phyloP scores from a whole-genome alignment of 53 echinoderm and acorn worm species.

The Patiria pectinifera region DNA sequence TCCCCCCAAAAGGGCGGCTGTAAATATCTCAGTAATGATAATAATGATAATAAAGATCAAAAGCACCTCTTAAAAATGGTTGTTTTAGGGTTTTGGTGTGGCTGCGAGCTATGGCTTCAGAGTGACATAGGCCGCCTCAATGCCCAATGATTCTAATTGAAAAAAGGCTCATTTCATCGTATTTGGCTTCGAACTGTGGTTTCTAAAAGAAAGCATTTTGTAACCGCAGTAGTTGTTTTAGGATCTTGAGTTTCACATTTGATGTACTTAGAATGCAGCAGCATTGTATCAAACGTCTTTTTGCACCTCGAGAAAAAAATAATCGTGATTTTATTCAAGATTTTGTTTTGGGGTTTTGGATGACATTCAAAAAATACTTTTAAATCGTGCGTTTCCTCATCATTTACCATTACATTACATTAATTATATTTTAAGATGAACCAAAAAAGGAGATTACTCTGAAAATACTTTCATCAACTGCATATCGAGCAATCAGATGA shows the following conservation, averaged over 20 bases:
- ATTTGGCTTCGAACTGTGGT: neutral
- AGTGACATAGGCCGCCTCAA: neutral
- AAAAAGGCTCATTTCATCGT: neutral
- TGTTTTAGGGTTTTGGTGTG: slow-evolving; percentile 4
- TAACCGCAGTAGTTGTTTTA: neutral
- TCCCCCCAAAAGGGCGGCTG: neutral
- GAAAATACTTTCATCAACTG: slow-evolving; percentile 36
- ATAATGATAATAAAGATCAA: slow-evolving; percentile 31
- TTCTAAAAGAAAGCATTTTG: too few relatives aligned
- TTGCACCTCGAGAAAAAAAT: neutral
- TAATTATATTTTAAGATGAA: neutral
- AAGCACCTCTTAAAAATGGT: slow-evolving; percentile 32
- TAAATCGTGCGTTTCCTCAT: neutral
- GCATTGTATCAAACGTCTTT: too few relatives aligned
- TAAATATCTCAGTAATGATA: slow-evolving; percentile 18
- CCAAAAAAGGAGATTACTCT: neutral
- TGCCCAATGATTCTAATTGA: neutral
- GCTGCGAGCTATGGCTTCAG: slow-evolving; percentile 53
- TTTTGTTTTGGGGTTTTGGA: neutral
- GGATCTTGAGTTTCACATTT: neutral
- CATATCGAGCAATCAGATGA: neutral
- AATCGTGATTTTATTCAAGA: neutral
- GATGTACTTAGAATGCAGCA: too few relatives aligned
- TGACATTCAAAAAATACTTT: neutral
- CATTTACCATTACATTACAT: neutral